Evolutionary conservation across 2,113 vertebrate species (phyloP).

Genomic region (Prinia subflava): DNA sequence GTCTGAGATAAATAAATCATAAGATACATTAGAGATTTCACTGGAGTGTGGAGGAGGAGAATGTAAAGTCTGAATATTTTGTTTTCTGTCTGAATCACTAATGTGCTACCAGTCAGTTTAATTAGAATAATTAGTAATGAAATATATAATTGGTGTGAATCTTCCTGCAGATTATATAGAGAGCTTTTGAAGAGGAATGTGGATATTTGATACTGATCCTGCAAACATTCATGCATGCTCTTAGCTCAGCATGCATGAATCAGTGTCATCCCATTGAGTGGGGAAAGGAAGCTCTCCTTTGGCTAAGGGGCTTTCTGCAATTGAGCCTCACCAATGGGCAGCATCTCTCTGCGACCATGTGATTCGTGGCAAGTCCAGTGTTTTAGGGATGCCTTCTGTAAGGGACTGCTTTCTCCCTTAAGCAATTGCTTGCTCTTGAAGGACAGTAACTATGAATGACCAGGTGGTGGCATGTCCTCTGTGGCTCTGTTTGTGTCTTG

Average conservation of each 20-base stretch:
- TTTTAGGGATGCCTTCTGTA: neutral
- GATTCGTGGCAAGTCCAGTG: neutral
- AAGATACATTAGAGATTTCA: neutral
- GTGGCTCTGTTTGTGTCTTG: neutral
- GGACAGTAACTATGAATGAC: neutral
- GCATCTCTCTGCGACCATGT: accelerated
- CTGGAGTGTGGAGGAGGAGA: slow-evolving; percentile 32
- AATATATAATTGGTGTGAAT: slow-evolving; percentile 41
- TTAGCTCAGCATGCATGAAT: neutral
- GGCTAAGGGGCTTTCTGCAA: neutral
- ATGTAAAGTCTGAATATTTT: slow-evolving; percentile 49
- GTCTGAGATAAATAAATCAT: slow-evolving; percentile 16
- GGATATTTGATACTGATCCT: slow-evolving; percentile 37
- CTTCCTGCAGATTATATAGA: slow-evolving; percentile 8
- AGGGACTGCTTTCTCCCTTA: neutral
- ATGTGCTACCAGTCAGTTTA: slow-evolving; percentile 47
- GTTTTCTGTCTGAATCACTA: slow-evolving; percentile 54
- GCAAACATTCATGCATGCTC: neutral
- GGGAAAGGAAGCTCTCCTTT: neutral
- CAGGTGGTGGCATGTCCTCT: neutral
- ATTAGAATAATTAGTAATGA: slow-evolving; percentile 62
- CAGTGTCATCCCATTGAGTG: neutral
- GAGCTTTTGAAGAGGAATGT: slow-evolving; percentile 20
- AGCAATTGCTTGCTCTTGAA: neutral
- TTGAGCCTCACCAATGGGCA: neutral